Evolutionary conservation across 2,888 invertebrate species (phyloP).

Genomic region (Gryllus longicercus): DNA sequence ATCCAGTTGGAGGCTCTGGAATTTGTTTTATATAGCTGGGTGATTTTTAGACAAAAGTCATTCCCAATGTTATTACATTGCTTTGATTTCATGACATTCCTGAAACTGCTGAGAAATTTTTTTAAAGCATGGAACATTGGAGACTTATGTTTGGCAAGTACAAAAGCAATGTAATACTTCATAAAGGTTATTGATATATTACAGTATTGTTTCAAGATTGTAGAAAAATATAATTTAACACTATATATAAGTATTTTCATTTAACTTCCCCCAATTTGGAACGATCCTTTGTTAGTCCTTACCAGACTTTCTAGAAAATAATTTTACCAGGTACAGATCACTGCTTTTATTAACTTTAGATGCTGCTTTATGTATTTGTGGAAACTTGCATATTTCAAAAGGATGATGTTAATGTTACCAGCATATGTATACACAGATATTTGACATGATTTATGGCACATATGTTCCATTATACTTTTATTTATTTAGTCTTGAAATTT

Average conservation of each 20-base stretch:
- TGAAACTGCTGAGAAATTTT: not conserved
- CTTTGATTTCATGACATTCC: not conserved
- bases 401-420: too few species aligned
- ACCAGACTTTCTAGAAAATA: too few species aligned
- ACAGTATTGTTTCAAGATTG: conserved; percentile 25
- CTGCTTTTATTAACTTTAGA: too few species aligned
- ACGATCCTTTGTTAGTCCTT: too few species aligned
- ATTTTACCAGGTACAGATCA: too few species aligned
- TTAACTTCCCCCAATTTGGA: not conserved
- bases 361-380: too few species aligned
- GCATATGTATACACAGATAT: too few species aligned
- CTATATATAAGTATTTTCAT: not conserved
- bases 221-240: conserved; percentile 9
- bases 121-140: not conserved
- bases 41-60: conserved; percentile 23
- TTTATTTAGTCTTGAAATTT: too few species aligned
- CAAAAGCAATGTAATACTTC: not conserved
- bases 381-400: too few species aligned
- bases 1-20: not conserved
- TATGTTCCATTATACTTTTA: too few species aligned
- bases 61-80: conserved; percentile 12
- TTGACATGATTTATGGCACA: too few species aligned
- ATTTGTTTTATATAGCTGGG: conserved; percentile 25
- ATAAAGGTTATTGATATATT: conserved; percentile 19
- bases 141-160: not conserved